phyloP scores from a whole-genome alignment of 2,888 invertebrate genomes.

The Tetranychus piercei region DNA sequence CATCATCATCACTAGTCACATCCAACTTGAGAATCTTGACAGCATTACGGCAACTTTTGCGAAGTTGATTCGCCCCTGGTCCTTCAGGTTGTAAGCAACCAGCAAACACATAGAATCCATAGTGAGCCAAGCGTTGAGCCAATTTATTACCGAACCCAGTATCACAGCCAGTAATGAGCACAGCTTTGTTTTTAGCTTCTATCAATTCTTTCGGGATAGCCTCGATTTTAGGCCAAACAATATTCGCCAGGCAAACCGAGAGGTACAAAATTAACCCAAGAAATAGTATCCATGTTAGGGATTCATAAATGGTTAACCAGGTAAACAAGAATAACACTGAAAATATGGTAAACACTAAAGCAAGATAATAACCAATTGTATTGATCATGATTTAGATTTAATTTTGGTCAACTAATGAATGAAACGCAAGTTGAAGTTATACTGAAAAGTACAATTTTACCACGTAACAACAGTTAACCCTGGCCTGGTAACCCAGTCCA shows the following conservation, averaged over 20 bases:
- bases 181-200: slow-evolving; percentile 11
- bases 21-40: slow-evolving; percentile 33
- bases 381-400: background rate
- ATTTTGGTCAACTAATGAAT: background rate
- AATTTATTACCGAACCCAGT: slow-evolving; percentile 33
- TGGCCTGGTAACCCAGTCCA: background rate
- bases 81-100: slow-evolving; percentile 32
- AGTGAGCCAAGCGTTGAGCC: slow-evolving; percentile 30
- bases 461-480: background rate
- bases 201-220: slow-evolving; percentile 14
- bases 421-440: background rate
- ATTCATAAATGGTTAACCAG: background rate
- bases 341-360: background rate
- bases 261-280: background rate
- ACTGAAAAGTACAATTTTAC: background rate
- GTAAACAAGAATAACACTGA: background rate
- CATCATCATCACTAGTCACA: slow-evolving; percentile 31
- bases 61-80: slow-evolving; percentile 29
- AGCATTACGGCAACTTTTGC: slow-evolving; percentile 27
- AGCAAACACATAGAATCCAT: slow-evolving; percentile 33
- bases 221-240: slow-evolving; percentile 7
- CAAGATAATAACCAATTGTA: background rate
- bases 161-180: slow-evolving; percentile 27
- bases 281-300: background rate
- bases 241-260: background rate